Base-by-base conservation (phyloP, 2,113 vertebrate species). In the Oreochromis spilurus region DNA sequence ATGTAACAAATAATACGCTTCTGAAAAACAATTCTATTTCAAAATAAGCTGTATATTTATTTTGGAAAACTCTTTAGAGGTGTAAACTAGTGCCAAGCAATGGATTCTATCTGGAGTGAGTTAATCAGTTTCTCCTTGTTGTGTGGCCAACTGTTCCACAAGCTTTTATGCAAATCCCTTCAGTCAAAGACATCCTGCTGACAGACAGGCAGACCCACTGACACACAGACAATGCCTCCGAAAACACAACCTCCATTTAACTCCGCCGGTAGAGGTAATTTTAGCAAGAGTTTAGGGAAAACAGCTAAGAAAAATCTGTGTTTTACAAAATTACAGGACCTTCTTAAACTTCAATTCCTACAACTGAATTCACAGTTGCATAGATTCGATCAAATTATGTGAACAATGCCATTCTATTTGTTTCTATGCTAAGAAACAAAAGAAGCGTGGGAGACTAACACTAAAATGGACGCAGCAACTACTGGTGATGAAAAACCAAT, bases 401-500 rank as follows among this genome's bases (percentile, higher is more conserved):
- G 38, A 70, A 57, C n/a, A 31, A 6, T 45, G 2, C 7, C 34
- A 67, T 67, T 67, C 34, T 67, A 17, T 26, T 7, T 65, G 21
- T 75, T 21, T 50, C 7, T 57, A 36, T 72, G 34, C 26, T 87
- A 45, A 57, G 16, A 36, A 85, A 55, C 17, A 12, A 60, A 52
- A 57, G 8, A 43, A 24, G 62, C 26, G n/a, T 52, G 48, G 9
- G 29, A 60, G 14, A 19, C 50, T 43, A 19, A 29, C 19, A n/a
- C 3, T 45, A 86, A 84, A 87, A 77, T 57, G 11, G 19, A 31
- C 16, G 3, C 53, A 50, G 65, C 31, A 48, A 52, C 54, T 58
- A 38, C 43, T 81, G 55, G 72, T 83, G 84, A 86, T 92, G 55
- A 67, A 80, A 77, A 85, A 86, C 75, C 87, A 87, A 91, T 92